Percentiles rank a stretch among this genome's conserved stretches.
Evolutionary conservation across 2,888 invertebrate species (phyloP).

Genomic region (Tineola bisselliella): DNA sequence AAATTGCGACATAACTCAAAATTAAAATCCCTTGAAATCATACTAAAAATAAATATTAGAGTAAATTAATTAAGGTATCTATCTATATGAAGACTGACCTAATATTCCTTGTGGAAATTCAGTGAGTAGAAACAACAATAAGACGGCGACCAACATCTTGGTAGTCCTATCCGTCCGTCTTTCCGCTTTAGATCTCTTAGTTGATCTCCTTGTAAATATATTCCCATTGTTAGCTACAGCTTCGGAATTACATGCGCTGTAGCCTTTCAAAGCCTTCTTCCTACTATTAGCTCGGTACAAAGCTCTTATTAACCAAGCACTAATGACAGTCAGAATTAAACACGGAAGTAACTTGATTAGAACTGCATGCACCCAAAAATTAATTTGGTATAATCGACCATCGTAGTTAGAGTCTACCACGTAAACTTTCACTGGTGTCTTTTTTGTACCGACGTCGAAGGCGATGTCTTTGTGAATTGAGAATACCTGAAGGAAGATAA

Average conservation of each 20-base stretch:
- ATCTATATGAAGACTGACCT: slow-evolving; percentile 51
- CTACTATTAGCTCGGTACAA: slow-evolving; percentile 75
- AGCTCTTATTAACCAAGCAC: slow-evolving; percentile 76
- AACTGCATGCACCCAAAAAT: slow-evolving; percentile 85
- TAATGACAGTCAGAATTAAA: slow-evolving; percentile 77
- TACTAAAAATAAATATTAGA: not conserved
- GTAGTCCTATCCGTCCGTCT: slow-evolving; percentile 80
- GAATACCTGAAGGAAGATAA: slow-evolving; percentile 38
- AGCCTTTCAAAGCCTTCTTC: slow-evolving; percentile 69
- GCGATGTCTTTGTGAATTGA: slow-evolving; percentile 46
- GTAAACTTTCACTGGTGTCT: slow-evolving; percentile 44
- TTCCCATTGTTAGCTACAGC: slow-evolving; percentile 42
- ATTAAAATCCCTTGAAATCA: too few relatives aligned
- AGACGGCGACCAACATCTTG: slow-evolving; percentile 86
- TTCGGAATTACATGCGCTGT: slow-evolving; percentile 49
- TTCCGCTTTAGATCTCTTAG: slow-evolving; percentile 53
- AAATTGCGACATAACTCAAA: too few relatives aligned
- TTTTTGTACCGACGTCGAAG: slow-evolving; percentile 23
- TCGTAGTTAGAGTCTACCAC: slow-evolving; percentile 66
- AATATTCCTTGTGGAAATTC: slow-evolving; percentile 87
- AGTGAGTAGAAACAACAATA: slow-evolving; percentile 86
- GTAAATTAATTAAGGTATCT: too few relatives aligned
- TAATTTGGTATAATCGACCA: slow-evolving; percentile 72
- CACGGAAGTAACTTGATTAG: slow-evolving; percentile 85
- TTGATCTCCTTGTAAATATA: slow-evolving; percentile 46